These are phyloP conservation scores for Odobenus rosmarus DNA, from an alignment of 2,113 vertebrate species.

Conservation along the genomic window DNA sequence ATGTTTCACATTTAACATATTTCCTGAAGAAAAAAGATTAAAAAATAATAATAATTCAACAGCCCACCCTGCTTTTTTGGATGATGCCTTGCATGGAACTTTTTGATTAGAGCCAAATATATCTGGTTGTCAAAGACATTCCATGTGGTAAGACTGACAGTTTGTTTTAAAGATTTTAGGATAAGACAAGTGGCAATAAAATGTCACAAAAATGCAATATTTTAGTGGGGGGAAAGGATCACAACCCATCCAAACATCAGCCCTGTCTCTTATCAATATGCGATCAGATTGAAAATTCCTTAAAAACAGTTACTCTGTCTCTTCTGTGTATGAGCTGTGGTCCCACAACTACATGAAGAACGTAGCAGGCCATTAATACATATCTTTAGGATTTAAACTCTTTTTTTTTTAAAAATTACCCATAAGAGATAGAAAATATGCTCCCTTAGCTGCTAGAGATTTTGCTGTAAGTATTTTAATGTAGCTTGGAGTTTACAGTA, in stretches of 20 bases:
- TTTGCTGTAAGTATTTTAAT: neutral
- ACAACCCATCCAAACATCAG: neutral
- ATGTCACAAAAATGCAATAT: neutral
- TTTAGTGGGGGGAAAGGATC: neutral
- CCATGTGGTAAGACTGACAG: neutral
- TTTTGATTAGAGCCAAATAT: conserved; percentile 39
- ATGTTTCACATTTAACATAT: conserved; percentile 32
- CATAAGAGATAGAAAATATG: neutral
- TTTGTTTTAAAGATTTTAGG: conserved; percentile 38
- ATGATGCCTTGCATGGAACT: conserved; percentile 1
- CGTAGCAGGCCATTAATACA: neutral
- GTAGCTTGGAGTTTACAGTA: neutral
- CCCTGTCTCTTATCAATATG: neutral
- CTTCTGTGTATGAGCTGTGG: neutral
- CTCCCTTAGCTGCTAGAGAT: neutral
- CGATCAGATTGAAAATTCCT: neutral
- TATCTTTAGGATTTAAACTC: neutral
- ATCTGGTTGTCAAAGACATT: neutral
- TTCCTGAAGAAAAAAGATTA: conserved; percentile 22
- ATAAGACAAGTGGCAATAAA: conserved; percentile 6
- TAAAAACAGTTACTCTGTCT: neutral
- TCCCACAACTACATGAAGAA: neutral
- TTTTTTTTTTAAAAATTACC: neutral
- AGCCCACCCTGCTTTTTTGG: neutral
- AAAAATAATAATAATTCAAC: neutral